Evolutionary conservation across 2,888 invertebrate species (phyloP), one percentile per base, ranked within the genome.

Genomic region (Pandemis corylana): DNA sequence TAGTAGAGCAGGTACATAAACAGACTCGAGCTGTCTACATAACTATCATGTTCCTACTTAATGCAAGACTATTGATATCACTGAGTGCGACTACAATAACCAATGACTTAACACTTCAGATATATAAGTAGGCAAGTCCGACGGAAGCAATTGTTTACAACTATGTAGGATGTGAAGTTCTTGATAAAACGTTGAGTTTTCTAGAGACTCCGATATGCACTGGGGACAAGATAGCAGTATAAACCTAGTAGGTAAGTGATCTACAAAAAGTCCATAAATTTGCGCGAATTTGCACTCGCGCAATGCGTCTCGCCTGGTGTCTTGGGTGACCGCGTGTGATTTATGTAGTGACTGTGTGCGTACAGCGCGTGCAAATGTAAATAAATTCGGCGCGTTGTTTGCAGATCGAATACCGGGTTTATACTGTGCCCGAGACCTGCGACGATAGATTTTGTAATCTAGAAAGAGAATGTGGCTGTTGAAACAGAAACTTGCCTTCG

Each of bases 401-500:
- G 44, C 9, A 44, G 44, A 44, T 44, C 44, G 5, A 5, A 7
- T 44, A 44, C 12, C 49, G 49, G 12, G 49, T 44, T 44, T 44
- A 12, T n/a, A 51, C 51, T 51, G 15, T 42, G 7, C 64, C 46
- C 46, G 44, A 13, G 46, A 64, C 36, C 36, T 61, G 12, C 59
- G 42, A 12, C 15, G 12, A 41, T 10, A 41, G 49, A 51, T 80
- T 76, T 80, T 78, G 79, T 77, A 80, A 79, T 77, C 79, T 80
- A 77, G 78, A 80, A 80, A 81, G 80, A 80, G 80, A 81, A 79
- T 70, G 53, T 64, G 46, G 65, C 75, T 68, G 64, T 67, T 85
- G 81, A 80, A 82, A 84, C 85, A 85, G 85, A 82, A 80, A 83
- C 81, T 80, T 78, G 78, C 81, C 79, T 81, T 83, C 76, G 76